Conservation (phyloP, 2,888 invertebrate genomes). For the Ormyrus labotus region DNA sequence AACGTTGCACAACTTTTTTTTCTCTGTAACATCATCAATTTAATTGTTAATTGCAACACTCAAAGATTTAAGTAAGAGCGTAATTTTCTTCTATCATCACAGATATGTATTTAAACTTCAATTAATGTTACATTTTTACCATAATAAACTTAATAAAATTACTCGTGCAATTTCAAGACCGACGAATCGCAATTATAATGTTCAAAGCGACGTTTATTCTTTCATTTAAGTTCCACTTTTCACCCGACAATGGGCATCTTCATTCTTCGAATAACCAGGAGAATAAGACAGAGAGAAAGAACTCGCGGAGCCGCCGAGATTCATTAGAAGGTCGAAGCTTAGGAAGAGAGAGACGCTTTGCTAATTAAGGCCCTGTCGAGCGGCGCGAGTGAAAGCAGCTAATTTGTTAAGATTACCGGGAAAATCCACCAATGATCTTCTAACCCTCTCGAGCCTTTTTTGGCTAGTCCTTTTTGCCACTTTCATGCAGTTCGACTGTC, state of each 20-base stretch:
- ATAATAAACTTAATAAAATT: too few relatives aligned
- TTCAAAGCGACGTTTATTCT: background rate
- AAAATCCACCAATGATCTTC: constrained; percentile 59
- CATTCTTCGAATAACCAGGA: background rate
- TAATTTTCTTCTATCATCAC: too few relatives aligned
- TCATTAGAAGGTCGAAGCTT: constrained; percentile 49
- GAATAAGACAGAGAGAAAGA: constrained; percentile 5
- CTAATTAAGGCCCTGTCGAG: constrained; percentile 61
- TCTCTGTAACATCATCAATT: too few relatives aligned
- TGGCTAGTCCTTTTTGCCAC: background rate
- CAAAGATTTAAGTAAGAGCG: too few relatives aligned
- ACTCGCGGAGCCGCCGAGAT: constrained; percentile 13
- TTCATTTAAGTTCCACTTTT: background rate
- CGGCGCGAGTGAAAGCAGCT: constrained; percentile 55
- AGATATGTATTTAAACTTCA: too few relatives aligned
- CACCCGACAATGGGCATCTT: constrained; percentile 2
- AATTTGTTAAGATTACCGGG: constrained; percentile 65
- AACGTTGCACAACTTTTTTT: too few relatives aligned
- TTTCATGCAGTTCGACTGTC: background rate
- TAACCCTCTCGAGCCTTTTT: constrained; percentile 9
- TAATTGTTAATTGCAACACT: too few relatives aligned
- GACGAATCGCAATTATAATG: too few relatives aligned
- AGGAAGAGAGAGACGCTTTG: constrained; percentile 31
- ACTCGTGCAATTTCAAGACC: too few relatives aligned
- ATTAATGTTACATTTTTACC: too few relatives aligned